Conservation (phyloP, 2,888 invertebrate species). For the Ophion obscuratus region DNA sequence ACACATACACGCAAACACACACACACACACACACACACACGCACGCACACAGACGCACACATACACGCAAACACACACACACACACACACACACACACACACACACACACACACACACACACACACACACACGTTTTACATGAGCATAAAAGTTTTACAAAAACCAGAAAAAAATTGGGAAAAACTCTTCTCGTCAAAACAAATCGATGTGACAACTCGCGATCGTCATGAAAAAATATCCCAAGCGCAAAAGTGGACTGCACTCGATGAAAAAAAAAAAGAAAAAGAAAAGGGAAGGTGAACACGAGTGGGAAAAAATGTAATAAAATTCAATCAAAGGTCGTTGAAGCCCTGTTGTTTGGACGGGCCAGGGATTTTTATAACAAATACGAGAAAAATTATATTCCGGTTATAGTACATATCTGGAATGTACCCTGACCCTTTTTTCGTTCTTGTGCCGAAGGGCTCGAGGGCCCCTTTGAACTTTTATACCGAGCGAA, state of each 20-base stretch:
- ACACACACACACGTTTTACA: too few species aligned
- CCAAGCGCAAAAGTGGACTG: not conserved
- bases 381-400: slow-evolving; percentile 55
- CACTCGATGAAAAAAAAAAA: not conserved
- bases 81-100: not conserved
- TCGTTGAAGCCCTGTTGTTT: slow-evolving; percentile 46
- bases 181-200: not conserved
- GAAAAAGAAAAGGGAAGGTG: not conserved
- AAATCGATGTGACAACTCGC: not conserved
- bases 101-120: too few species aligned
- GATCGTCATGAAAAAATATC: not conserved
- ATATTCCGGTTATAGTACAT: slow-evolving; percentile 12
- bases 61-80: not conserved
- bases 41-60: slow-evolving; percentile 3
- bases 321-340: slow-evolving; percentile 24
- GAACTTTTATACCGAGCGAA: too few species aligned
- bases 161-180: too few species aligned
- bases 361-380: slow-evolving; percentile 30
- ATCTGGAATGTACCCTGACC: slow-evolving; percentile 17
- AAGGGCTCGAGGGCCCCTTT: too few species aligned
- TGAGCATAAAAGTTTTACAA: too few species aligned
- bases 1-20: not conserved
- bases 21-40: too few species aligned
- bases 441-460: not conserved
- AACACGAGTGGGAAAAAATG: not conserved